Percentiles rank a stretch among this genome's conserved stretches.
phyloP scores from a whole-genome alignment of 2,113 vertebrate species.

The Hipposideros armiger region DNA sequence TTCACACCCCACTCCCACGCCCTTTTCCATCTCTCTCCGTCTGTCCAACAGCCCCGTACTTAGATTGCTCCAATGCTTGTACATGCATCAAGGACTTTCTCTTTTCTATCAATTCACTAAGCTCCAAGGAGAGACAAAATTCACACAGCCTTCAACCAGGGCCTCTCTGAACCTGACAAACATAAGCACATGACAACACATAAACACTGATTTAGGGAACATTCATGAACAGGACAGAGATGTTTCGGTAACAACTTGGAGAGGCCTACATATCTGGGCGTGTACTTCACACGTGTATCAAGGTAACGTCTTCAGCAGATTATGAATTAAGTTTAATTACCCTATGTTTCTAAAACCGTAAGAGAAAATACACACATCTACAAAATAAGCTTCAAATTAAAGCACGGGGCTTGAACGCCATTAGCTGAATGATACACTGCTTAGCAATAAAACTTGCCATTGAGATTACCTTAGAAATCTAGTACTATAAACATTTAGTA shows the following conservation, averaged over 20 bases:
- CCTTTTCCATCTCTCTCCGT: slow-evolving; percentile 90
- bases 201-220: slow-evolving; percentile 68
- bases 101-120: slow-evolving; percentile 76
- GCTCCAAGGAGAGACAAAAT: slow-evolving; percentile 84
- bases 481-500: background rate
- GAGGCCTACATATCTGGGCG: slow-evolving; percentile 82
- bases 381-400: background rate
- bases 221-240: slow-evolving; percentile 80
- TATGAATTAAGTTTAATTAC: slow-evolving; percentile 21
- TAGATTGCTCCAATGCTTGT: slow-evolving; percentile 88
- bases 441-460: background rate
- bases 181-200: slow-evolving; percentile 76
- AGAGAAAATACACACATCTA: slow-evolving; percentile 20
- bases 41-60: slow-evolving; percentile 89
- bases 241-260: slow-evolving; percentile 81
- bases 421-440: background rate
- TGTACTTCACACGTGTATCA: slow-evolving; percentile 85
- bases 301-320: slow-evolving; percentile 45
- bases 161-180: slow-evolving; percentile 78
- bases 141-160: slow-evolving; percentile 64
- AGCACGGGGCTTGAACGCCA: background rate
- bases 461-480: slow-evolving; percentile 38
- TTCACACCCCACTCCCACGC: slow-evolving; percentile 93
- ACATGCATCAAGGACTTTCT: slow-evolving; percentile 81
- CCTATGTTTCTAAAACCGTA: background rate